Base-by-base conservation (phyloP, 2,113 vertebrate genomes). In the Burhinus bistriatus region DNA sequence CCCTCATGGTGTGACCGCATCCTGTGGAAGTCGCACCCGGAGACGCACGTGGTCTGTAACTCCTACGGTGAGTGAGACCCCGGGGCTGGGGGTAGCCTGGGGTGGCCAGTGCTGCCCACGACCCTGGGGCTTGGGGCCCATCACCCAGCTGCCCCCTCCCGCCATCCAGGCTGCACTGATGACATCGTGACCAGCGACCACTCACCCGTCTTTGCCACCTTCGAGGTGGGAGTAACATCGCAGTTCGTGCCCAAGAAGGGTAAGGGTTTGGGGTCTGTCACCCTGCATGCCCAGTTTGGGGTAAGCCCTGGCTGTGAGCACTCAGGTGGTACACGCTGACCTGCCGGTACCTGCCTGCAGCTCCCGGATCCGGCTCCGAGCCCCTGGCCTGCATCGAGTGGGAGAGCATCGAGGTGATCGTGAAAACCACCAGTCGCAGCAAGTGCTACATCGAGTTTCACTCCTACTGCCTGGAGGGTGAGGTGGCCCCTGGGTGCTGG, bases 1-100 rank as follows among this genome's bases (percentile, higher is more conserved):
- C 99, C 99, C 15, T 99, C 99, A 0, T 99, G 99, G 99, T 99
- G 99, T 47, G 99, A 99, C 88, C 97, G 99, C 75, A 97, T 99
- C 96, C 97, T 99, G 47, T 99, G 99, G 99, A 99, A 99, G 97
- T 99, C 99, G 12, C 99, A 98, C 96, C 98, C 99, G 0, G 99
- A 99, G 91, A 99, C 98, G 1, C 98, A 99, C 36, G 59, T 98
- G 38, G 70, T 96, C 72, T 99, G 99, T 94, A 98, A 98, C 38
- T 98, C 99, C 45, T 99, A 99, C 1, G 99, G 99, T 99, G 94
- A 97, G 98, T 89, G 64, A 55, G 8, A 70, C 12, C 38, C 18
- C 0, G 0, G 52, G 34, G 34, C 19, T 47, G 54, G 51, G 66
- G 47, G 55, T 5, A 68, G 4, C 22, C 25, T 1, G 2, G 30